Conservation (phyloP, 2,797 vertebrate genomes). For the Enteromius trimaculatus region DNA sequence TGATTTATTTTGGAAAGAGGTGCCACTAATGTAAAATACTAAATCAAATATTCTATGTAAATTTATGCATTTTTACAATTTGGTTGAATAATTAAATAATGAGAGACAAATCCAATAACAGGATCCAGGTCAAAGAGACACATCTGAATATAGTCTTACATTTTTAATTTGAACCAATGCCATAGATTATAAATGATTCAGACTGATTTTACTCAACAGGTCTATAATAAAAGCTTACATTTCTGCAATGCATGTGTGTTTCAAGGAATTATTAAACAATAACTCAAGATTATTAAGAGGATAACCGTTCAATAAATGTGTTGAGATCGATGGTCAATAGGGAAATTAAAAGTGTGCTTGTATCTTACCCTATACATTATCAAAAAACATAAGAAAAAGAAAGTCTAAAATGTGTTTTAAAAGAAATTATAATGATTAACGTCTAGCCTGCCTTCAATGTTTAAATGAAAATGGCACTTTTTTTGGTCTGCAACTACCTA, state of each 20-base stretch:
- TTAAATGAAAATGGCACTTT: neutral
- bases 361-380: neutral
- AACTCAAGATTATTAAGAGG: neutral
- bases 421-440: neutral
- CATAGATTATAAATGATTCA: neutral
- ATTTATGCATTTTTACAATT: conserved; percentile 5
- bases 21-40: neutral
- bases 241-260: neutral
- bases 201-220: neutral
- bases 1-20: neutral
- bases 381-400: neutral
- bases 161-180: neutral
- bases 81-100: conserved; percentile 9
- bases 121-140: neutral
- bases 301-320: neutral
- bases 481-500: neutral
- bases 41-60: conserved; percentile 2
- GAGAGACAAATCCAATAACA: neutral
- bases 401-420: neutral
- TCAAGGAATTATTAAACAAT: neutral
- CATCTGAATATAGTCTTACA: neutral
- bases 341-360: neutral
- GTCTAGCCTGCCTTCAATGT: neutral
- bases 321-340: neutral
- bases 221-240: neutral